Conservation (phyloP, 2,113 vertebrate genomes). For the Ornithorhynchus anatinus region DNA sequence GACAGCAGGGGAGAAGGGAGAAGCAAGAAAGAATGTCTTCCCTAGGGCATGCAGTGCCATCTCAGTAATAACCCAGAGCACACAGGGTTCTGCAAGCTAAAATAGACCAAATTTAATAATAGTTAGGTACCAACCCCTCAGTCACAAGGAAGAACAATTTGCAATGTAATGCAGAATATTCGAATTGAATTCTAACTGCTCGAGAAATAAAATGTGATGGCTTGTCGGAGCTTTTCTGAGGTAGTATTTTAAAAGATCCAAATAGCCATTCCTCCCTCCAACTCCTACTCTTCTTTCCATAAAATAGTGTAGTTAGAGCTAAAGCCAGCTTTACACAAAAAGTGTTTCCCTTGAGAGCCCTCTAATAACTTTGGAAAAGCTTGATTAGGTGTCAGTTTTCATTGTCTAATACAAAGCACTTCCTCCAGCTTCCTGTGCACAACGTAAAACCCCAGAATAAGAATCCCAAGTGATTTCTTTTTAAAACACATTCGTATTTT, state of each 20-base stretch:
- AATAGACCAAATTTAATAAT: background rate
- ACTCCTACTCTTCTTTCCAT: background rate
- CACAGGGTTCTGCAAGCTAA: background rate
- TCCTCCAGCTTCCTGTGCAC: no score
- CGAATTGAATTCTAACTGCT: slow-evolving; percentile 1
- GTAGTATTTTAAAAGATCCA: background rate
- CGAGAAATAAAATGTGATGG: background rate
- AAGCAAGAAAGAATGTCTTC: no score
- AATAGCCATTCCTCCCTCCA: background rate
- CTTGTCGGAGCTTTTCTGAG: background rate
- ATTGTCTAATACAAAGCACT: background rate
- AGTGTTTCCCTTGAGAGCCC: background rate
- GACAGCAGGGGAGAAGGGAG: no score
- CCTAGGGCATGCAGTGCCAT: no score
- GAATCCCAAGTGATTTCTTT: no score
- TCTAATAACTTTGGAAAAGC: background rate
- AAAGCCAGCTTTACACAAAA: background rate
- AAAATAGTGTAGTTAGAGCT: background rate
- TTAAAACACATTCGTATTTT: no score
- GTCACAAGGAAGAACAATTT: background rate
- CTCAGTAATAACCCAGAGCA: background rate
- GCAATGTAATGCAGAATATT: background rate
- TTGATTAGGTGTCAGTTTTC: background rate
- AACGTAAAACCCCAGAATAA: no score
- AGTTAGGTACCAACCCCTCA: background rate